Base-by-base conservation (phyloP, 2,113 vertebrate genomes). In the Rostratula benghalensis region DNA sequence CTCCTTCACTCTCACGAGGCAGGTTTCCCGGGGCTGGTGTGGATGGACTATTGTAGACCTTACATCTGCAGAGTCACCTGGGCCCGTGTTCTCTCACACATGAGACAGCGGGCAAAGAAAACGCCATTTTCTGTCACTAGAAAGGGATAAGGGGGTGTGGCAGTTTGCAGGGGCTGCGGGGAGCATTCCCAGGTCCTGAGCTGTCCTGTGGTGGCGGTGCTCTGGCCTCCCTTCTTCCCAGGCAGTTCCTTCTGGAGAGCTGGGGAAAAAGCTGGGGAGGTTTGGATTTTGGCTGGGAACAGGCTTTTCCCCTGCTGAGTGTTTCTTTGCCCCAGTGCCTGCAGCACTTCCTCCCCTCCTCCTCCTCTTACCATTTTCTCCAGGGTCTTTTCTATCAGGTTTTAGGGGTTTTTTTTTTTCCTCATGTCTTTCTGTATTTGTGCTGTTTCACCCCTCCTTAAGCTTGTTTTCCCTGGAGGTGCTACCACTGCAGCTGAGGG, bases 101-200 rank as follows among this genome's bases (percentile, higher is more conserved):
- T 21, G 48, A 81, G 35, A 11, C 0, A 2, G 16, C 65, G 56
- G 22, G 13, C 53, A n/a, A 45, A 39, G 7, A 56, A 64, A 51
- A 85, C 45, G 33, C 25, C 17, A 6, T 21, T 79, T 87, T 56
- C n/a, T 35, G 20, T 25, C 87, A 4, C 33, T 10, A 21, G 69
- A 39, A 39, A 71, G 10, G 31, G 46, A 13, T 1, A 3, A 0
- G 2, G 1, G n/a, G 3, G 13, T 0, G 1, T 23, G 45, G 21
- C 14, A 59, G 56, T 18, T 43, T 4, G 18, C 17, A 5, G 24
- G 51, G 33, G 37, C 60, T 75, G 61, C 19, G 0, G 2, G 43
- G n/a, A 61, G 50, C n/a, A 39, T 70, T 70, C 37, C 28, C 15
- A 30, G 22, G 27, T 61, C 50, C 6, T 35, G 69, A 73, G 18